Conservation (phyloP, 2,797 vertebrate species). For the Tamandua tetradactyla region DNA sequence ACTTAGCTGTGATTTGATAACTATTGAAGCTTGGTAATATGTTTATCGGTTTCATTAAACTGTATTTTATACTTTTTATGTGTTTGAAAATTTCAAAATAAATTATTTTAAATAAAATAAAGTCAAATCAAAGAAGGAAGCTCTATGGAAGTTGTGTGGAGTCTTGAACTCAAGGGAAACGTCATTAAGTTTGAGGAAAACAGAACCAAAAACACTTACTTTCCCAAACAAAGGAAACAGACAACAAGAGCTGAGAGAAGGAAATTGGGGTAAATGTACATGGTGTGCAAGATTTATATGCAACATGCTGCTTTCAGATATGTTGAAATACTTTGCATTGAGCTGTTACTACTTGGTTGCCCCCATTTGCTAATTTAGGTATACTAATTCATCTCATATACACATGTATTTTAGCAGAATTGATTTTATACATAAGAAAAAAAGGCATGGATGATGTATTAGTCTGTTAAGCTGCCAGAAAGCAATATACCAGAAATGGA, state of each 20-base stretch:
- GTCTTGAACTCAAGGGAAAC: background rate
- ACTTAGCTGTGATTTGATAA: background rate
- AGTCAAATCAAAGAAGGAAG: background rate
- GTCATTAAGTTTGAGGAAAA: background rate
- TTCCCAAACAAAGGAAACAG: background rate
- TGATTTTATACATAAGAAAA: background rate
- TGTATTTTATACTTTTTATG: background rate
- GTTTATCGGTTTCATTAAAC: background rate
- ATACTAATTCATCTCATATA: background rate
- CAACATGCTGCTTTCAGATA: background rate
- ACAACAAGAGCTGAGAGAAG: background rate
- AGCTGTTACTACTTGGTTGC: background rate
- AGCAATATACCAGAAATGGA: too few species aligned
- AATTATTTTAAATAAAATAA: too few species aligned
- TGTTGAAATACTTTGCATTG: background rate
- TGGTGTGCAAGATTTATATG: background rate
- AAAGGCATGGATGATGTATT: too few species aligned
- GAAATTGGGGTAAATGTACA: too few species aligned
- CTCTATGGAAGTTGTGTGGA: background rate
- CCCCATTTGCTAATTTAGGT: background rate
- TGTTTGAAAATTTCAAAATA: too few species aligned
- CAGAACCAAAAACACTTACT: background rate
- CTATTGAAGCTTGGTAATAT: background rate
- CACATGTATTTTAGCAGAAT: background rate
- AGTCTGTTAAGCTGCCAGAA: too few species aligned